These are phyloP conservation scores for Macropus fuliginosus DNA, from an alignment of 2,797 vertebrate species.

Conservation along the genomic window DNA sequence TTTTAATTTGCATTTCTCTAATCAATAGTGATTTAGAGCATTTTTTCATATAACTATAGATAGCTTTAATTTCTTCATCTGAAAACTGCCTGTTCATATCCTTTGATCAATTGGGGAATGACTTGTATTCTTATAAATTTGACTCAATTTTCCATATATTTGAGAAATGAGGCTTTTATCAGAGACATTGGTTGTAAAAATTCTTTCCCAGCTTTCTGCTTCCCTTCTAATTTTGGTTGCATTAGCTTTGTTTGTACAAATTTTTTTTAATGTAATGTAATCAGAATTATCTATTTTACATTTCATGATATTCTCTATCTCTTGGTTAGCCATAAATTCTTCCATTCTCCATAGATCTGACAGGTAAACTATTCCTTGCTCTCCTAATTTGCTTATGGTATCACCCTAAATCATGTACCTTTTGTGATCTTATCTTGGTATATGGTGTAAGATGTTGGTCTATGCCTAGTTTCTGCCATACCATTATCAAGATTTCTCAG, in stretches of 20 bases:
- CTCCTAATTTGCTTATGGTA: neutral
- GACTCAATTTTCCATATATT: neutral
- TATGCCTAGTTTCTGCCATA: too few species aligned
- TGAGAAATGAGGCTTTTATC: neutral
- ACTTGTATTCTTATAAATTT: neutral
- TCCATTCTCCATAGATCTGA: neutral
- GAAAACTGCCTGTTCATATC: neutral
- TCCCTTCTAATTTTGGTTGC: neutral
- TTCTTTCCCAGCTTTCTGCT: neutral
- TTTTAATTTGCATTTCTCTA: neutral
- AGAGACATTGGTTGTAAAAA: neutral
- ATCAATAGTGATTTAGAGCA: neutral
- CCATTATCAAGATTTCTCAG: too few species aligned
- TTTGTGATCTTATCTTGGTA: too few species aligned
- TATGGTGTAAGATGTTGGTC: too few species aligned
- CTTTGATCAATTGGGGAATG: neutral
- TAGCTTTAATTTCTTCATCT: neutral
- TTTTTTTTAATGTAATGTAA: neutral
- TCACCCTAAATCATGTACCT: too few species aligned
- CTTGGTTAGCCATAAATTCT: neutral
- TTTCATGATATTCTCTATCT: neutral
- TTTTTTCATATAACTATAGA: neutral
- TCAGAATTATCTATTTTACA: neutral
- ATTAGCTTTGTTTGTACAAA: neutral
- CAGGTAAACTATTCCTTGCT: neutral